phyloP scores from a whole-genome alignment of 2,797 vertebrate species.

The Galagoides demidoff region DNA sequence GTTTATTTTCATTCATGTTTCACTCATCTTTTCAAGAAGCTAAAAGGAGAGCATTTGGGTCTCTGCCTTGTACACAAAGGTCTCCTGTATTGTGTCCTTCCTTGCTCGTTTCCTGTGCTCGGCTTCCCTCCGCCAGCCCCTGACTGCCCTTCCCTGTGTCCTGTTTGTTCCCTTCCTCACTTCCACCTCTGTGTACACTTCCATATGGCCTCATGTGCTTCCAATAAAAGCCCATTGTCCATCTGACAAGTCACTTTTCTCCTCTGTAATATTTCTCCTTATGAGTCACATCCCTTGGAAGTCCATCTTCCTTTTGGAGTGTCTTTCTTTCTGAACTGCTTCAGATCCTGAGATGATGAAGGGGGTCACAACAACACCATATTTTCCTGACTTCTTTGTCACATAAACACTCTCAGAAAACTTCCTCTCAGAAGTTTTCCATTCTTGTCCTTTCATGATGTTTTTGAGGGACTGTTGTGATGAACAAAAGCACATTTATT shows the following conservation, averaged over 20 bases:
- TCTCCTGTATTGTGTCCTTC: slow-evolving; percentile 20
- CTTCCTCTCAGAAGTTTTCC: slow-evolving; percentile 56
- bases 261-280: slow-evolving; percentile 29
- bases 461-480: neutral
- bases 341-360: slow-evolving; percentile 72
- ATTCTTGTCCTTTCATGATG: slow-evolving; percentile 61
- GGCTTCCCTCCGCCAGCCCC: neutral
- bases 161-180: slow-evolving; percentile 45
- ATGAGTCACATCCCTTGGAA: slow-evolving; percentile 78
- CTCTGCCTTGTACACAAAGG: neutral
- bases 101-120: slow-evolving; percentile 30
- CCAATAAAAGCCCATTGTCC: slow-evolving; percentile 71
- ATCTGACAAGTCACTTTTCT: slow-evolving; percentile 56
- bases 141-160: neutral
- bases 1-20: slow-evolving; percentile 51
- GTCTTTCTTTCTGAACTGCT: slow-evolving; percentile 64
- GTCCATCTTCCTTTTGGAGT: slow-evolving; percentile 70
- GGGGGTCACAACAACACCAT: slow-evolving; percentile 58
- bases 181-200: slow-evolving; percentile 47
- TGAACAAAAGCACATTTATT: slow-evolving; percentile 38
- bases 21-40: slow-evolving; percentile 45
- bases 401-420: slow-evolving; percentile 56
- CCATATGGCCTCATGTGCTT: slow-evolving; percentile 47
- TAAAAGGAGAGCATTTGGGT: slow-evolving; percentile 48
- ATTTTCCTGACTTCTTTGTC: slow-evolving; percentile 63